Percentiles rank a stretch among this genome's conserved stretches.
Conservation (phyloP, 1,140 invertebrate species). For the Atta cephalotes region DNA sequence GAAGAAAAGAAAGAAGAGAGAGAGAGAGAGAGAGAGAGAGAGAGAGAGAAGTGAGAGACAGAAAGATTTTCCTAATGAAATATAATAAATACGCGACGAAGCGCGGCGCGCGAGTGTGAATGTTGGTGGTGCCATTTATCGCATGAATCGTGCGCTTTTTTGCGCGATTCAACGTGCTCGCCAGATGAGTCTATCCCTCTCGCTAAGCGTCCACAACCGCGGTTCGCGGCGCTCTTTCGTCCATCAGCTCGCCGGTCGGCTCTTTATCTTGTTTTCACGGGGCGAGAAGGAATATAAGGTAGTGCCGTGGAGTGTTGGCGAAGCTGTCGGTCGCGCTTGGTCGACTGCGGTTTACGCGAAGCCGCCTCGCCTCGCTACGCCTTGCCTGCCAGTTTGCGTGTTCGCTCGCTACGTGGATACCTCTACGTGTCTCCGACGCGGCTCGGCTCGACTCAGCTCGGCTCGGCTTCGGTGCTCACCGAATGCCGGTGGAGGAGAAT, state of each 20-base stretch:
- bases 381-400: slow-evolving; percentile 83
- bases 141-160: slow-evolving; percentile 70
- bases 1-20: slow-evolving; percentile 36
- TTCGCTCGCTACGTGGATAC: slow-evolving; percentile 80
- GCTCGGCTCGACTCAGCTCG: slow-evolving; percentile 62
- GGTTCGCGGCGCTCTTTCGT: slow-evolving; percentile 70
- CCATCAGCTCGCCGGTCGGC: slow-evolving; percentile 39
- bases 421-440: slow-evolving; percentile 82
- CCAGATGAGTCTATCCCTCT: slow-evolving; percentile 53
- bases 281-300: slow-evolving; percentile 73
- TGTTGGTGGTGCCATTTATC: slow-evolving; percentile 68
- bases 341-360: slow-evolving; percentile 84
- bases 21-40: slow-evolving; percentile 9
- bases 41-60: neutral
- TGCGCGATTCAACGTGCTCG: slow-evolving; percentile 46
- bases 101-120: slow-evolving; percentile 7
- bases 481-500: slow-evolving; percentile 71
- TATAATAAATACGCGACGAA: slow-evolving; percentile 73
- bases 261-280: slow-evolving; percentile 80
- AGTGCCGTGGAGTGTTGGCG: slow-evolving; percentile 83
- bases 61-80: slow-evolving; percentile 71
- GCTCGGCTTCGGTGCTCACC: slow-evolving; percentile 76
- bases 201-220: slow-evolving; percentile 3
- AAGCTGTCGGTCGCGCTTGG: slow-evolving; percentile 85
- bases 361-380: slow-evolving; percentile 71